phyloP scores from a whole-genome alignment of 2,113 vertebrate genomes.

The Gavia stellata region DNA sequence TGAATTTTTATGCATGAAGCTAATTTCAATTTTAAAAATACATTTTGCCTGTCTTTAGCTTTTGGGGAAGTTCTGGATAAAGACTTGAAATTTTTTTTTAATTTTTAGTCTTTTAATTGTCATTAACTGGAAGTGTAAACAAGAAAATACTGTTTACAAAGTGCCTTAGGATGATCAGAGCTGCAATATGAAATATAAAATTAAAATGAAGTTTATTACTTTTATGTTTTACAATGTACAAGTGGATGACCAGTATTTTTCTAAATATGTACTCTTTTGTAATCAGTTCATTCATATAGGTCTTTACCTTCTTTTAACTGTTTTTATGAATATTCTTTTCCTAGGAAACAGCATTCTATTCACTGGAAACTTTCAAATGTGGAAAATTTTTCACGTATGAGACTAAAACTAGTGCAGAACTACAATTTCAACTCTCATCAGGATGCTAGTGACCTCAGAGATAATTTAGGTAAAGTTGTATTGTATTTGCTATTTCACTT shows the following conservation, averaged over 20 bases:
- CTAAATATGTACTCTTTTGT: background rate
- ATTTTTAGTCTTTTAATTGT: background rate
- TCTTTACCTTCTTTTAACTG: background rate
- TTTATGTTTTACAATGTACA: background rate
- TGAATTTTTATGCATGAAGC: background rate
- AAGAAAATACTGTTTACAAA: background rate
- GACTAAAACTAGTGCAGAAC: conserved; percentile 89
- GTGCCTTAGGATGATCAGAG: background rate
- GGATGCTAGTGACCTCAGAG: conserved; percentile 92
- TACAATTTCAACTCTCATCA: conserved; percentile 86
- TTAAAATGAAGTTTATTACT: background rate
- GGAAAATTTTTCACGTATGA: conserved; percentile 97
- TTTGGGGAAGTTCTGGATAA: background rate
- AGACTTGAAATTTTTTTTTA: background rate
- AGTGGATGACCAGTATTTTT: background rate
- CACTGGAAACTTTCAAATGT: conserved; percentile 92
- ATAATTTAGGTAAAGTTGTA: conserved; percentile 86
- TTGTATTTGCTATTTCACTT: background rate
- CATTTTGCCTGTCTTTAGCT: background rate
- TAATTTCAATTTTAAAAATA: background rate
- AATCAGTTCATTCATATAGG: background rate
- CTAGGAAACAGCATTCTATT: conserved; percentile 77
- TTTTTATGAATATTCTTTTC: conserved; percentile 15
- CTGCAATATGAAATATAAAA: background rate
- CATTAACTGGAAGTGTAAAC: background rate